Conservation (phyloP, 2,888 invertebrate genomes). For the Hartigia nigra region DNA sequence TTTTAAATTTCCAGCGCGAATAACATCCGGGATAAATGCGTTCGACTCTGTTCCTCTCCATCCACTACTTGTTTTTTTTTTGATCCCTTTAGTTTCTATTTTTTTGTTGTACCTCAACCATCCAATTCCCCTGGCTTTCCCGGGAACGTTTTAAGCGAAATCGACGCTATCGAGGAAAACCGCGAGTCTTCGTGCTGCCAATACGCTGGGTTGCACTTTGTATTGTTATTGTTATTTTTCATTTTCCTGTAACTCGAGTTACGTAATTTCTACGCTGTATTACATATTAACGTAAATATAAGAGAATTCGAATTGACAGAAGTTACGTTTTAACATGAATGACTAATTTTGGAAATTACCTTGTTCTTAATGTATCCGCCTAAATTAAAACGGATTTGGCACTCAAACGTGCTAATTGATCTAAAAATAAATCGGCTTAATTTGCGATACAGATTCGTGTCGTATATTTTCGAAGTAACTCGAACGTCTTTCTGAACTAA, state of each 20-base stretch:
- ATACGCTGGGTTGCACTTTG: not conserved
- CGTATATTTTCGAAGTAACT: not conserved
- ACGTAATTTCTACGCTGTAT: not conserved
- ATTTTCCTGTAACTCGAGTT: not conserved
- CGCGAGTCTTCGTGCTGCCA: not conserved
- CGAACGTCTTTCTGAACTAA: not conserved
- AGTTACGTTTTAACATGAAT: not conserved
- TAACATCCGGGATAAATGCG: not conserved
- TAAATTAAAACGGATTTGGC: not conserved
- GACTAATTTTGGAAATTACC: not conserved
- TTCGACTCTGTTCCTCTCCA: not conserved
- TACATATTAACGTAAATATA: not conserved
- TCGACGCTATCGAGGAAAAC: not conserved
- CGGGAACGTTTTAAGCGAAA: not conserved
- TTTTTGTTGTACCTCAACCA: not conserved
- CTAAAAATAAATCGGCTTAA: not conserved
- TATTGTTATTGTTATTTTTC: not conserved
- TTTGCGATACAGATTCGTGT: not conserved
- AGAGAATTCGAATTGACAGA: not conserved
- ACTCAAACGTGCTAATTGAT: not conserved
- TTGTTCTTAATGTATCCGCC: not conserved
- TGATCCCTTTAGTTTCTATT: not conserved
- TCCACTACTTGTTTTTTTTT: not conserved
- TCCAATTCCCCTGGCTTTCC: not conserved
- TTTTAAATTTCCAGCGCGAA: slow-evolving; percentile 14